phyloP scores from a whole-genome alignment of 2,113 vertebrate genomes.

The Apodemus sylvaticus region DNA sequence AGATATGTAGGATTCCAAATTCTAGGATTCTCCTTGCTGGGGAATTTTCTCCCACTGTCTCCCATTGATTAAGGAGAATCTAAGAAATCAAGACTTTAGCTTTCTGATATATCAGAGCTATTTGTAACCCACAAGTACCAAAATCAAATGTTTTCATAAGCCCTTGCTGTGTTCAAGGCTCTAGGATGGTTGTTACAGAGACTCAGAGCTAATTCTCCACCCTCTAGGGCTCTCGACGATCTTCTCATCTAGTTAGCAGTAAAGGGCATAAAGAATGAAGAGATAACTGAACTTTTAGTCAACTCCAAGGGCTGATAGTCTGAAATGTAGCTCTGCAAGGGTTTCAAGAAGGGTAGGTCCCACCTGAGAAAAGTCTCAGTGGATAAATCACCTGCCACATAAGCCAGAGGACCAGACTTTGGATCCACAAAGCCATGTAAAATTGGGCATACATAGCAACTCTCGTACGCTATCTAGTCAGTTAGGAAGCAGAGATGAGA shows the following conservation, averaged over 20 bases:
- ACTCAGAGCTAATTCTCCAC: not conserved
- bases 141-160: slow-evolving; percentile 54
- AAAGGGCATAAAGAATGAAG: slow-evolving; percentile 1
- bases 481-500: not conserved
- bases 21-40: not conserved
- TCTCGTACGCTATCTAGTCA: too few relatives aligned
- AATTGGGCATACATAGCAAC: not conserved
- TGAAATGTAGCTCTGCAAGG: not conserved
- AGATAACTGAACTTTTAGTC: not conserved
- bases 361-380: not conserved
- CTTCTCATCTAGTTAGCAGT: slow-evolving; percentile 46
- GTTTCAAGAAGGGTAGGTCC: not conserved
- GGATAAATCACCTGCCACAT: not conserved
- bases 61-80: not conserved
- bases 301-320: not conserved
- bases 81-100: not conserved
- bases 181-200: slow-evolving; percentile 9
- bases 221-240: slow-evolving; percentile 48
- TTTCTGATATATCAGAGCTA: slow-evolving; percentile 15
- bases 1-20: not conserved
- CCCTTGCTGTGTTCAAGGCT: slow-evolving; percentile 44
- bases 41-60: not conserved
- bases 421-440: not conserved
- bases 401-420: not conserved
- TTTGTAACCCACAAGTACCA: slow-evolving; percentile 32